A percentile compares a stretch with the other conserved stretches of the same genome.
Evolutionary conservation across 2,888 invertebrate species (phyloP).

Genomic region (Patella caerulea): DNA sequence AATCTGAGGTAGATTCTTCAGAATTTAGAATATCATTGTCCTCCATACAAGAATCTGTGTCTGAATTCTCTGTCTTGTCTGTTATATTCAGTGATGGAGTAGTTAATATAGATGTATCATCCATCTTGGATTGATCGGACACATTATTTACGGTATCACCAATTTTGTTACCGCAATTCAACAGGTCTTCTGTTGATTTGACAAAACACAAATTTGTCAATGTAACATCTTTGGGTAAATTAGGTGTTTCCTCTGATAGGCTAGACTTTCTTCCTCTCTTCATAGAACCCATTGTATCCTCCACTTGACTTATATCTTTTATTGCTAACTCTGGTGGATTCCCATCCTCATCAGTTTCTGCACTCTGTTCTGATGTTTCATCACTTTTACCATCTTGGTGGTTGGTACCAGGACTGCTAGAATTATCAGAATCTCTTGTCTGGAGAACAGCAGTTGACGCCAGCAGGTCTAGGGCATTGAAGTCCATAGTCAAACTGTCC

Average conservation of each 20-base stretch:
- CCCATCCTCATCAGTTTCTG: conserved; percentile 12
- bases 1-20: neutral
- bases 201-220: no score
- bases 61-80: conserved; percentile 2
- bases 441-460: conserved; percentile 61
- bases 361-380: conserved; percentile 4
- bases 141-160: no score
- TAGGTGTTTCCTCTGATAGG: no score
- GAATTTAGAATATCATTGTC: neutral
- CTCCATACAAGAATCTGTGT: neutral
- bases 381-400: neutral
- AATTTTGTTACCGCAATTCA: no score
- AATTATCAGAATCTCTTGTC: conserved; percentile 8
- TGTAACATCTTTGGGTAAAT: no score
- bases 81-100: neutral
- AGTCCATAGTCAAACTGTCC: conserved; percentile 45
- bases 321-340: neutral
- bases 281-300: conserved; percentile 23
- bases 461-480: conserved; percentile 63
- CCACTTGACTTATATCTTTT: neutral
- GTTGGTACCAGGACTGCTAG: neutral
- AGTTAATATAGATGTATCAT: no score
- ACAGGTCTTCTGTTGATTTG: no score
- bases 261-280: conserved; percentile 14
- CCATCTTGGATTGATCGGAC: no score